Percentiles rank a stretch among this genome's conserved stretches.
These are phyloP conservation scores for Chrysopa pallens DNA, from an alignment of 1,140 invertebrate species.

Conservation along the genomic window DNA sequence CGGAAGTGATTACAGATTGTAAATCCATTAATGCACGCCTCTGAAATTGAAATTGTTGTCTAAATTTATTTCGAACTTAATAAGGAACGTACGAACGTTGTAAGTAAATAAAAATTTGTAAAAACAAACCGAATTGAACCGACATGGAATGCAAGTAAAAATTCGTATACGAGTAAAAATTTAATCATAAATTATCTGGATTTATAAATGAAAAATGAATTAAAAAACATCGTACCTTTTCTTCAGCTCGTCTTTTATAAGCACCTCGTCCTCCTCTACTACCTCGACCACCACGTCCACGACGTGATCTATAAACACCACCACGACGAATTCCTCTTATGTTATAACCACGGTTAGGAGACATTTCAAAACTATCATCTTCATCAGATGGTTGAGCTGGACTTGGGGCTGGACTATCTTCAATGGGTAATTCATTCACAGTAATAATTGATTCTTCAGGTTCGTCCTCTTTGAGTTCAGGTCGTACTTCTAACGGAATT, in stretches of 20 bases:
- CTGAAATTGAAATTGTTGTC: no score
- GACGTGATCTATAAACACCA: neutral
- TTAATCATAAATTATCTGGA: neutral
- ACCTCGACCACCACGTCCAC: neutral
- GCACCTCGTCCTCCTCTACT: neutral
- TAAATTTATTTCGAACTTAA: no score
- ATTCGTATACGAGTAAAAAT: neutral
- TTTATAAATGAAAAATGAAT: neutral
- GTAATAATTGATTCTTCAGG: neutral
- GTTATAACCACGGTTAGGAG: neutral
- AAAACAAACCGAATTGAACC: neutral
- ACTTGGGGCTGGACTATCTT: neutral
- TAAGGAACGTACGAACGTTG: no score
- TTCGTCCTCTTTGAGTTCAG: neutral
- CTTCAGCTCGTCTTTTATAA: no score
- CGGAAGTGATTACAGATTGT: neutral
- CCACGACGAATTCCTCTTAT: neutral
- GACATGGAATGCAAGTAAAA: neutral
- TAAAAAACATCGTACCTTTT: no score
- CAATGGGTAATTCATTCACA: neutral
- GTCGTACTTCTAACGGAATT: constrained; percentile 1
- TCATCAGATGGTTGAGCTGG: neutral
- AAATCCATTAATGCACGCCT: neutral
- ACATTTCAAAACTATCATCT: neutral
- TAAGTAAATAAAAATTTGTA: neutral